Percentiles rank a stretch among this genome's conserved stretches.
Conservation (phyloP, 2,888 invertebrate species). For the Platycnemis pennipes region DNA sequence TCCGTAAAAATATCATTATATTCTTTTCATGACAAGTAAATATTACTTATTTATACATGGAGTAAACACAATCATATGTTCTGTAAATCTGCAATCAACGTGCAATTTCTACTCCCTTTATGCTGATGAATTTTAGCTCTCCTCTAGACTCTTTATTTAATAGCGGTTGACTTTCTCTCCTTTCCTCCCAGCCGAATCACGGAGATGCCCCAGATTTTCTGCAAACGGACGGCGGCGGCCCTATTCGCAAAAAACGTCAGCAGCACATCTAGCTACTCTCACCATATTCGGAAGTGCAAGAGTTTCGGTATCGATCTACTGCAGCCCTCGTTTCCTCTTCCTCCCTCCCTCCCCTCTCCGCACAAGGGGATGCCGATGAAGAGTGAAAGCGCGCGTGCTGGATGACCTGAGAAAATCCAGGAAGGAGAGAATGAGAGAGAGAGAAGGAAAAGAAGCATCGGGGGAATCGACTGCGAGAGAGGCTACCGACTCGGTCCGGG, state of each 20-base stretch:
- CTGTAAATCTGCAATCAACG: too few relatives aligned
- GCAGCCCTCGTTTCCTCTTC: neutral
- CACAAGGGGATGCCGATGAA: neutral
- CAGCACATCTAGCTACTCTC: neutral
- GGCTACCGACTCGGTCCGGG: neutral
- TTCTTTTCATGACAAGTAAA: too few relatives aligned
- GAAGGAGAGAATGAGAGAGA: neutral
- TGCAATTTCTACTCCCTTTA: too few relatives aligned
- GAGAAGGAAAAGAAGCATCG: neutral
- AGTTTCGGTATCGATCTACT: neutral
- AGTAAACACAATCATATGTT: too few relatives aligned
- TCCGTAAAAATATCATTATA: too few relatives aligned
- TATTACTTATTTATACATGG: too few relatives aligned
- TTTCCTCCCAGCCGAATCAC: too few relatives aligned
- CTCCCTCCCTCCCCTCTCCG: neutral
- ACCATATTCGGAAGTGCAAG: neutral
- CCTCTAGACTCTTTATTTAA: too few relatives aligned
- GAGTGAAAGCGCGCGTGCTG: neutral
- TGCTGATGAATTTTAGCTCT: too few relatives aligned
- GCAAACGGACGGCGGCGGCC: neutral
- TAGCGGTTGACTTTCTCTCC: too few relatives aligned
- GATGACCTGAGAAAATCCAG: neutral
- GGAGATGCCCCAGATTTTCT: too few relatives aligned
- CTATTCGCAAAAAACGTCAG: neutral
- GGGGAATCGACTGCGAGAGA: neutral